These are phyloP conservation scores for Puntigrus tetrazona DNA, from an alignment of 2,113 vertebrate species.

Conservation along the genomic window DNA sequence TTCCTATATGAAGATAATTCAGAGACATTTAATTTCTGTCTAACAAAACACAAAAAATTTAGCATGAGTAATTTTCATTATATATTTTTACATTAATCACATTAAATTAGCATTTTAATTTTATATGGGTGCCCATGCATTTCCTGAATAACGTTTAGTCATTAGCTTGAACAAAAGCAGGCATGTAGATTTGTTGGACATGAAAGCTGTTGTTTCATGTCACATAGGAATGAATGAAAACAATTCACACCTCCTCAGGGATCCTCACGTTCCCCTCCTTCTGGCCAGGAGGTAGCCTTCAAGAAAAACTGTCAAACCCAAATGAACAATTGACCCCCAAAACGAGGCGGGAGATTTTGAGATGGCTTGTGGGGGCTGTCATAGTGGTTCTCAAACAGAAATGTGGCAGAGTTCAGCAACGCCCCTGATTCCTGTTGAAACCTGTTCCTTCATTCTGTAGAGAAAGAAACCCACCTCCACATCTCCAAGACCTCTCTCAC, in stretches of 20 bases:
- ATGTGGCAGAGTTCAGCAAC: not conserved
- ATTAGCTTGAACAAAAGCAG: not conserved
- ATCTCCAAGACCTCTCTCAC: not conserved
- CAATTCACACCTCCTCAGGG: not conserved
- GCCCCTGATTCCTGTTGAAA: constrained; percentile 16
- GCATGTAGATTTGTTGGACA: not conserved
- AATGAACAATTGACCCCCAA: constrained; percentile 4
- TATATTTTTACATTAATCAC: not conserved
- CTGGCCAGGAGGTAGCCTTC: not conserved
- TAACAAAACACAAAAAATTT: not conserved
- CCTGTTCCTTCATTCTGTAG: constrained; percentile 18
- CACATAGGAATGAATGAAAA: constrained; percentile 3
- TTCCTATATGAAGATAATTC: not conserved
- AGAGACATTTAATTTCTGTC: not conserved
- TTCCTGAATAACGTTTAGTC: not conserved
- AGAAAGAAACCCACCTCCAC: constrained; percentile 9
- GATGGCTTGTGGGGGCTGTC: constrained; percentile 10
- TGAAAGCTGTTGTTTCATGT: not conserved
- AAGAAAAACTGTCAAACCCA: not conserved
- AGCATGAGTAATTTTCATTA: not conserved
- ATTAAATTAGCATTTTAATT: not conserved
- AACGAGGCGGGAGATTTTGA: constrained; percentile 1
- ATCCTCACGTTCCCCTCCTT: not conserved
- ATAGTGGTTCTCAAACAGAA: constrained; percentile 18
- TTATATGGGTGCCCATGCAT: not conserved